Evolutionary conservation across 1,140 invertebrate genomes (phyloP).

Genomic region (Cheumatopsyche charites): DNA sequence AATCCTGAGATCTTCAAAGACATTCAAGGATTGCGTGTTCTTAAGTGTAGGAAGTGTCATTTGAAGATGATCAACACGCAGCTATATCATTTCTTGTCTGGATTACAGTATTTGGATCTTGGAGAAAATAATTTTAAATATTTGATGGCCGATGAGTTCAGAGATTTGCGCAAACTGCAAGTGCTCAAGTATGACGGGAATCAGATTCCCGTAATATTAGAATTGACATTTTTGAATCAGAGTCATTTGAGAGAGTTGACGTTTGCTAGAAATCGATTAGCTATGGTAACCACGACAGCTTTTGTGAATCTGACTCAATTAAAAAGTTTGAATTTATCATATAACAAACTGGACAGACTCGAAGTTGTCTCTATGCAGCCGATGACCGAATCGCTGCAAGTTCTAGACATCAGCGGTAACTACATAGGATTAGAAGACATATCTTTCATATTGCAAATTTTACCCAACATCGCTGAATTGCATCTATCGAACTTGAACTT

Average conservation of each 20-base stretch:
- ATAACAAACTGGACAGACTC: constrained; percentile 73
- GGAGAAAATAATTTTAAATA: constrained; percentile 80
- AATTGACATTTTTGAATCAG: constrained; percentile 74
- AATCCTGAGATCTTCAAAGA: constrained; percentile 80
- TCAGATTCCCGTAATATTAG: constrained; percentile 74
- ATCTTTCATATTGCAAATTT: constrained; percentile 61
- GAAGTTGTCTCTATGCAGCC: constrained; percentile 67
- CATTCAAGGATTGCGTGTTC: constrained; percentile 71
- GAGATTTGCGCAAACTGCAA: constrained; percentile 70
- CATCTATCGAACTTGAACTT: constrained; percentile 65
- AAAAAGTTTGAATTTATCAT: constrained; percentile 71
- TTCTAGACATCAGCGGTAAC: constrained; percentile 73
- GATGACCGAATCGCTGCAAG: constrained; percentile 65
- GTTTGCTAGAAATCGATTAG: constrained; percentile 74
- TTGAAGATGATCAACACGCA: constrained; percentile 76
- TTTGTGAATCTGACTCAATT: constrained; percentile 72
- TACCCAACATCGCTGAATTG: constrained; percentile 64
- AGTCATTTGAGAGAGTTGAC: constrained; percentile 63
- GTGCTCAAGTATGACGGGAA: constrained; percentile 77
- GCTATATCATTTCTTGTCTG: constrained; percentile 74
- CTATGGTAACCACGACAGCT: constrained; percentile 71
- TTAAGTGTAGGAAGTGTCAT: constrained; percentile 72
- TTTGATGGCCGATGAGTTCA: constrained; percentile 74
- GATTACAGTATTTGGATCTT: constrained; percentile 73
- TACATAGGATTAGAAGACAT: constrained; percentile 58